Conservation (phyloP, 2,797 vertebrate species). For the Tadarida brasiliensis region DNA sequence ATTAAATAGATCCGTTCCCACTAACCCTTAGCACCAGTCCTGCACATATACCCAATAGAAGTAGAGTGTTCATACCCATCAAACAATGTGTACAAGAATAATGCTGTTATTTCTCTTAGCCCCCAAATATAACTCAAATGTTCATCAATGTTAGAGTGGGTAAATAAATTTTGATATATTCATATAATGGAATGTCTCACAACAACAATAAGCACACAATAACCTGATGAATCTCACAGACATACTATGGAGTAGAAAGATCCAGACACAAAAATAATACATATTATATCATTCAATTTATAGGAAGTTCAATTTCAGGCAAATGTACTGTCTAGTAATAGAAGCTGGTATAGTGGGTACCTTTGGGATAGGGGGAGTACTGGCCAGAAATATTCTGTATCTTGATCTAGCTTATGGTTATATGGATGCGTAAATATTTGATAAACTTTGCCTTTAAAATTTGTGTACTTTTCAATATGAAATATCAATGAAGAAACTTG, state of each 20-base stretch:
- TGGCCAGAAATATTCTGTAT: neutral
- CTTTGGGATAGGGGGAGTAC: neutral
- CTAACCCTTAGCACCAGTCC: neutral
- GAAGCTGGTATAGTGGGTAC: neutral
- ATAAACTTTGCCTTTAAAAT: neutral
- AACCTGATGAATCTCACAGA: neutral
- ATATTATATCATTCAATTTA: neutral
- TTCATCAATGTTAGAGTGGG: neutral
- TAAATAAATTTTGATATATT: neutral
- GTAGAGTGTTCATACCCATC: neutral
- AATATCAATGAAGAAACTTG: neutral
- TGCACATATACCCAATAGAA: neutral
- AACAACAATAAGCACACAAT: neutral
- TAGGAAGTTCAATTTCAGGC: neutral
- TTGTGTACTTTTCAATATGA: neutral
- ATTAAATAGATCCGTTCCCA: neutral
- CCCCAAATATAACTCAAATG: neutral
- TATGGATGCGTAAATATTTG: neutral
- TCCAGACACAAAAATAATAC: neutral
- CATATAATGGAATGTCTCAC: neutral
- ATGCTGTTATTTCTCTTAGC: neutral
- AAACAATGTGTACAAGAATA: neutral
- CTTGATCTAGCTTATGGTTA: neutral
- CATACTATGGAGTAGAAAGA: neutral
- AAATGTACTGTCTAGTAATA: neutral